Evolutionary conservation across 2,888 invertebrate species (phyloP).

Genomic region (Idaea dimidiata): DNA sequence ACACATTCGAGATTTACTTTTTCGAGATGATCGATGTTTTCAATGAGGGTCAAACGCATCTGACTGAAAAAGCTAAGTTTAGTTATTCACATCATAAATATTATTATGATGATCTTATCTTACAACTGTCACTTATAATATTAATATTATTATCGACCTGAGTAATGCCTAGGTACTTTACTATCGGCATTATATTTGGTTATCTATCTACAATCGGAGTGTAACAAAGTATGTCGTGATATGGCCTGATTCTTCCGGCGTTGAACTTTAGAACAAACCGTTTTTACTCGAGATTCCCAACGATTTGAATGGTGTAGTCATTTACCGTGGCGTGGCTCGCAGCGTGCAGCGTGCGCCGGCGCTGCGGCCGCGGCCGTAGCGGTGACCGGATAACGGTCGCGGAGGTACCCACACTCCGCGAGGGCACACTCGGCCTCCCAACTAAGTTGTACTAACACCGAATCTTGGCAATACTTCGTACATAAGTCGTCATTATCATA

Average conservation of each 20-base stretch:
- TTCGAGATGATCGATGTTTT: too few relatives aligned
- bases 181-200: background rate
- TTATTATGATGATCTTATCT: background rate
- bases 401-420: slow-evolving; percentile 55
- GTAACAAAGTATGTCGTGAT: background rate
- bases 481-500: slow-evolving; percentile 61
- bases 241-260: background rate
- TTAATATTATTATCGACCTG: background rate
- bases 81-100: background rate
- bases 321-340: slow-evolving; percentile 45
- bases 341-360: slow-evolving; percentile 26
- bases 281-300: background rate
- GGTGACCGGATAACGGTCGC: slow-evolving; percentile 74
- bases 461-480: slow-evolving; percentile 48
- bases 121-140: background rate
- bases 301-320: slow-evolving; percentile 46
- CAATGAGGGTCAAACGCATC: too few relatives aligned
- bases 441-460: slow-evolving; percentile 44
- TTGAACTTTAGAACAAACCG: slow-evolving; percentile 1
- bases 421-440: slow-evolving; percentile 51
- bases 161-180: background rate
- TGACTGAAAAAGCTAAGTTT: too few relatives aligned
- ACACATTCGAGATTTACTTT: too few relatives aligned
- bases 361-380: slow-evolving; percentile 53
- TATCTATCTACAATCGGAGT: background rate